phyloP scores from a whole-genome alignment of 2,797 vertebrate species.

The Pseudomugil tenellus region DNA sequence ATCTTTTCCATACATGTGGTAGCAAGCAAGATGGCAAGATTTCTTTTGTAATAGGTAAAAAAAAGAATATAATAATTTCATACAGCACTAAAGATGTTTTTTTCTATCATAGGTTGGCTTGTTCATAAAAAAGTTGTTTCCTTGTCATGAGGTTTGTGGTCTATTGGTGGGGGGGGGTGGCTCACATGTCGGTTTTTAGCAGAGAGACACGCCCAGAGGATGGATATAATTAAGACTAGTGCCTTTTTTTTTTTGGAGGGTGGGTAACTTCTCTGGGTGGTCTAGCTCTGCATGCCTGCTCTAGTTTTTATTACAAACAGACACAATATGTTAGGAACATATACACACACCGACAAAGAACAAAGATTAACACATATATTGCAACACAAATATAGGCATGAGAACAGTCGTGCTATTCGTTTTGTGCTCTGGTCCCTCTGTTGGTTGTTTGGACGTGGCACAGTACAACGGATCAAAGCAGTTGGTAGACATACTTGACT shows the following conservation, averaged over 20 bases:
- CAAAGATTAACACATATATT: conserved; percentile 42
- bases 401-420: conserved; percentile 32
- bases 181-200: conserved; percentile 70
- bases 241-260: conserved; percentile 64
- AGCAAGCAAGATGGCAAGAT: neutral
- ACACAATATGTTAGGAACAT: conserved; percentile 54
- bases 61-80: neutral
- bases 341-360: conserved; percentile 46
- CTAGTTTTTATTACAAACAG: conserved; percentile 76
- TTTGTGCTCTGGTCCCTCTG: conserved; percentile 24
- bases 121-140: conserved; percentile 56
- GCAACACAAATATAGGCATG: conserved; percentile 32
- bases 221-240: conserved; percentile 85
- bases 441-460: conserved; percentile 23
- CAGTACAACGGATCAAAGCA: conserved; percentile 46
- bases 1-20: conserved; percentile 8
- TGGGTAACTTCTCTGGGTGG: conserved; percentile 80
- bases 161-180: conserved; percentile 42
- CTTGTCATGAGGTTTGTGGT: conserved; percentile 67
- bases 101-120: conserved; percentile 59
- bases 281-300: conserved; percentile 75
- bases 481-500: conserved; percentile 21
- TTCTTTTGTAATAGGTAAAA: neutral
- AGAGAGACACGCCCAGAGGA: conserved; percentile 75
- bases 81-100: conserved; percentile 31